Evolutionary conservation across 1,140 invertebrate species (phyloP).

Genomic region (Hydropsyche tenuis): DNA sequence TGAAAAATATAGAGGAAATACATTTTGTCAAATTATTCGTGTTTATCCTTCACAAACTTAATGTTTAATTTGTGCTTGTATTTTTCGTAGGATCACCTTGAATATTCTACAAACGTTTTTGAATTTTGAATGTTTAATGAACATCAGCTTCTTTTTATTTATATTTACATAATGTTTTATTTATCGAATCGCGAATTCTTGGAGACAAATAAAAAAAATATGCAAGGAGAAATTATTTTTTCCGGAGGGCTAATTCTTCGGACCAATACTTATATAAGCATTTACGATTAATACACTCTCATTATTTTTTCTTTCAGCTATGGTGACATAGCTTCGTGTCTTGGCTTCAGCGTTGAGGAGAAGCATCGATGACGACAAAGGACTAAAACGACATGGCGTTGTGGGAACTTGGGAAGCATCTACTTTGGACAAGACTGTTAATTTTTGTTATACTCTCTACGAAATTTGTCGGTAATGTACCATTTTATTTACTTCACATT

Average conservation of each 20-base stretch:
- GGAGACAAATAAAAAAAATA: neutral
- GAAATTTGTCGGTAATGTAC: slow-evolving; percentile 48
- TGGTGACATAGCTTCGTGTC: slow-evolving; percentile 43
- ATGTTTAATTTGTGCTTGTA: neutral
- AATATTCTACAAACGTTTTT: neutral
- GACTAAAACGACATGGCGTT: slow-evolving; percentile 37
- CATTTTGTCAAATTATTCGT: no score
- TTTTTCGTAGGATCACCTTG: neutral
- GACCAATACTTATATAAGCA: no score
- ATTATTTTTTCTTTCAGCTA: slow-evolving; percentile 39
- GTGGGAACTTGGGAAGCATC: slow-evolving; percentile 37
- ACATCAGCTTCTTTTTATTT: neutral
- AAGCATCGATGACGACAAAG: slow-evolving; percentile 22
- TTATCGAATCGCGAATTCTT: neutral
- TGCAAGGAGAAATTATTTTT: neutral
- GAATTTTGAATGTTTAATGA: neutral
- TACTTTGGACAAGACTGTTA: slow-evolving; percentile 47
- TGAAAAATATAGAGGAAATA: no score
- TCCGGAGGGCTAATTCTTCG: no score
- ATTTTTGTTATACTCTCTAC: slow-evolving; percentile 43
- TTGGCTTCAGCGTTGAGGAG: neutral
- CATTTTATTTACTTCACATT: no score
- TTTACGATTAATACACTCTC: no score
- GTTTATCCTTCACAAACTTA: neutral
- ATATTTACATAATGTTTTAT: neutral